These are phyloP conservation scores for Silurus glanis DNA, from an alignment of 2,113 vertebrate species.

Conservation along the genomic window DNA sequence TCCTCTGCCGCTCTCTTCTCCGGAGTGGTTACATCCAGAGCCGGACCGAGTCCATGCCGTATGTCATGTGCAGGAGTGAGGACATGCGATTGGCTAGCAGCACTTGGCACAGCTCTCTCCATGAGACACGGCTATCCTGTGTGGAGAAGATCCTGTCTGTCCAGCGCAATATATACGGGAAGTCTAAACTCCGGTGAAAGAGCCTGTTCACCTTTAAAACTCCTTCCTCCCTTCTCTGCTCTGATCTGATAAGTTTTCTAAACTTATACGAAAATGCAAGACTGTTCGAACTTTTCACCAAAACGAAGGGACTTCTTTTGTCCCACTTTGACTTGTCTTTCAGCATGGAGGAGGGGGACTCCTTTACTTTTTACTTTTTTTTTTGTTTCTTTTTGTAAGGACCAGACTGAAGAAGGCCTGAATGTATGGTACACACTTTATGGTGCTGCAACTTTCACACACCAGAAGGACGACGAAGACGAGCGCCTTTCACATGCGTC, in stretches of 20 bases:
- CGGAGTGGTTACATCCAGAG: slow-evolving; percentile 93
- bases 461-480: slow-evolving; percentile 31
- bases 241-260: slow-evolving; percentile 31
- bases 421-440: slow-evolving; percentile 71
- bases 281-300: slow-evolving; percentile 23
- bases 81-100: slow-evolving; percentile 78
- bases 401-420: slow-evolving; percentile 48
- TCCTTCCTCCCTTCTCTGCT: background rate
- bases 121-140: slow-evolving; percentile 87
- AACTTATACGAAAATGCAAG: slow-evolving; percentile 7
- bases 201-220: slow-evolving; percentile 7
- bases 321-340: background rate
- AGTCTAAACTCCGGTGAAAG: slow-evolving; percentile 93
- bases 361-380: slow-evolving; percentile 11
- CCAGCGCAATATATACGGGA: slow-evolving; percentile 93
- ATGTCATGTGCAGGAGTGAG: slow-evolving; percentile 88
- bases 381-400: slow-evolving; percentile 4
- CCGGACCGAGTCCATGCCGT: slow-evolving; percentile 90
- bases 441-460: slow-evolving; percentile 61
- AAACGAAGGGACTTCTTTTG: background rate
- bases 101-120: slow-evolving; percentile 87
- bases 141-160: slow-evolving; percentile 94
- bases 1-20: slow-evolving; percentile 85
- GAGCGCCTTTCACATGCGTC: slow-evolving; percentile 31
- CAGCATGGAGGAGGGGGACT: background rate